A percentile compares a stretch with the other conserved stretches of the same genome.
Evolutionary conservation across 2,888 invertebrate genomes (phyloP).

Genomic region (Synanthedon andrenaeformis): DNA sequence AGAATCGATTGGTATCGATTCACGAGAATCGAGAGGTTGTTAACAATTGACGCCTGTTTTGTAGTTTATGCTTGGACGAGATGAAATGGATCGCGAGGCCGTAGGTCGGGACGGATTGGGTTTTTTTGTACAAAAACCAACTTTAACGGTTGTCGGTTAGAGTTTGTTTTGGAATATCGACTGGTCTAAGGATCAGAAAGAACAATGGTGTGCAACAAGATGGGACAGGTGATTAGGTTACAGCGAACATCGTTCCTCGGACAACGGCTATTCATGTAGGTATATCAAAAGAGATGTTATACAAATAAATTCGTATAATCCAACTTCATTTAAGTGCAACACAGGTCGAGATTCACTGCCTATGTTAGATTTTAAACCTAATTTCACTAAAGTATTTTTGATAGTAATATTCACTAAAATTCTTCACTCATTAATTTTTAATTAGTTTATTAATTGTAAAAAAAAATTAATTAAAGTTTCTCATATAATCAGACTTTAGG

Average conservation of each 20-base stretch:
- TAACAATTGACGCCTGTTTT: slow-evolving; percentile 65
- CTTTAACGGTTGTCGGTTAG: not conserved
- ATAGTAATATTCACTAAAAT: no score
- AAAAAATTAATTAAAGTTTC: no score
- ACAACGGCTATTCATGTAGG: slow-evolving; percentile 18
- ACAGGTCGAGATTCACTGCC: no score
- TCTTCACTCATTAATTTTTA: no score
- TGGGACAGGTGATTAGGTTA: slow-evolving; percentile 49
- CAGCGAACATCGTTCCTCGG: slow-evolving; percentile 25
- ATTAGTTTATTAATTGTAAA: no score
- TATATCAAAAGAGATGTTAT: slow-evolving; percentile 8
- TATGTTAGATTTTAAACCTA: no score
- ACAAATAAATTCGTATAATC: not conserved
- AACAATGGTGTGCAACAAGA: slow-evolving; percentile 48
- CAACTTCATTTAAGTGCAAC: not conserved
- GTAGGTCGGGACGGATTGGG: slow-evolving; percentile 24
- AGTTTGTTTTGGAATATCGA: slow-evolving; percentile 3
- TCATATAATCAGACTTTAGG: no score
- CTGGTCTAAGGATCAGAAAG: slow-evolving; percentile 14
- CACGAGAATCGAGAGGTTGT: slow-evolving; percentile 65
- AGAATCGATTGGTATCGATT: slow-evolving; percentile 59
- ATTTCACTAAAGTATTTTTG: no score
- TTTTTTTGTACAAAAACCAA: not conserved
- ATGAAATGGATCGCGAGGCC: slow-evolving; percentile 64
- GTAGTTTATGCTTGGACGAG: slow-evolving; percentile 60